Evolutionary conservation across 2,888 invertebrate genomes (phyloP).

Genomic region (Meteorus colon): DNA sequence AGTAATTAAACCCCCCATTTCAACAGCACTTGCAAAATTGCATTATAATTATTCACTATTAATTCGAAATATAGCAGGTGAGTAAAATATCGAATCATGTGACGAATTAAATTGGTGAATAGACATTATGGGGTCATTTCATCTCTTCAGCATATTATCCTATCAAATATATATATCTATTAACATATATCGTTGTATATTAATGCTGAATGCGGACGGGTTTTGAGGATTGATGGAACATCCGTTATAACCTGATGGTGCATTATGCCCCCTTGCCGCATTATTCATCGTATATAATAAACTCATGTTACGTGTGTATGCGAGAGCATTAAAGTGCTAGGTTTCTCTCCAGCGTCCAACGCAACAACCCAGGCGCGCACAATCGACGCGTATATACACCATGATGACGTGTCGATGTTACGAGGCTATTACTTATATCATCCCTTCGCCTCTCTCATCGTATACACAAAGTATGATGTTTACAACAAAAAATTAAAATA

Average conservation of each 20-base stretch:
- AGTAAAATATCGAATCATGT: neutral
- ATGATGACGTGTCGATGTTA: constrained; percentile 61
- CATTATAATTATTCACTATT: too few species aligned
- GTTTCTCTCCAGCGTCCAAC: constrained; percentile 13
- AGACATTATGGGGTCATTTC: neutral
- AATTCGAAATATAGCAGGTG: too few species aligned
- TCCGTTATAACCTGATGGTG: constrained; percentile 19
- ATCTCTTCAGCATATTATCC: neutral
- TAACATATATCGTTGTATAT: neutral
- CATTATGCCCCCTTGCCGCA: constrained; percentile 29
- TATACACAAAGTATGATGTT: neutral
- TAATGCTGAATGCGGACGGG: neutral
- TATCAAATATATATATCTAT: neutral
- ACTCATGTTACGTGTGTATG: constrained; percentile 46
- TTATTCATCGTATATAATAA: constrained; percentile 31
- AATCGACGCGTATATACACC: constrained; percentile 38
- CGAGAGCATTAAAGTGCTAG: constrained; percentile 51
- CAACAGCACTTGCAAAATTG: too few species aligned
- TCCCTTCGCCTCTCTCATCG: constrained; percentile 10
- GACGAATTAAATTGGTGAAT: neutral
- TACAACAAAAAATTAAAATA: neutral
- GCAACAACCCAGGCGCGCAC: constrained; percentile 8
- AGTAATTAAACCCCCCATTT: too few species aligned
- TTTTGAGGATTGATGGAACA: constrained; percentile 32
- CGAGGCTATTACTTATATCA: constrained; percentile 59